phyloP scores from a whole-genome alignment of 2,113 vertebrate species.

The Athene cunicularia region DNA sequence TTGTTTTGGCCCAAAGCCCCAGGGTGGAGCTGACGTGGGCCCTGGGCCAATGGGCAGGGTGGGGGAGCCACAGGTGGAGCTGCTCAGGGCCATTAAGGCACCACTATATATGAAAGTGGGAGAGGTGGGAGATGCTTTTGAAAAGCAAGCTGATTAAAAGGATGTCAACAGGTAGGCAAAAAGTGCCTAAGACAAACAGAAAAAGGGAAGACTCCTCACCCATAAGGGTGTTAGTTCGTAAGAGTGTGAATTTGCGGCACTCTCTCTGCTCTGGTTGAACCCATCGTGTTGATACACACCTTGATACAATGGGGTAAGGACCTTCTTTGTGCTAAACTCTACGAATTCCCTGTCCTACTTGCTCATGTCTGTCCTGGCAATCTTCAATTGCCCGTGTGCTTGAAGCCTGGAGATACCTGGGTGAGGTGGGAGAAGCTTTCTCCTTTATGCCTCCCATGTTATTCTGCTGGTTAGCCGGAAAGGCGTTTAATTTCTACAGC shows the following conservation, averaged over 20 bases:
- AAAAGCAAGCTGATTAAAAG: rapidly evolving
- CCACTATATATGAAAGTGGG: neutral
- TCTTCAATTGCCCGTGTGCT: rapidly evolving
- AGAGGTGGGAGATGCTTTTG: rapidly evolving
- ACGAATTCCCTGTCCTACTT: neutral
- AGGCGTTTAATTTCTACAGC: neutral
- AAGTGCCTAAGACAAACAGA: neutral
- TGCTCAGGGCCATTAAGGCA: neutral
- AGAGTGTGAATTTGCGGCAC: rapidly evolving
- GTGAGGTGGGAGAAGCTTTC: neutral
- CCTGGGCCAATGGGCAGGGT: rapidly evolving
- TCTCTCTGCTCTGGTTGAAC: neutral
- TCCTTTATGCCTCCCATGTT: neutral
- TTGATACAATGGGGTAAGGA: neutral
- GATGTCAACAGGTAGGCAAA: rapidly evolving
- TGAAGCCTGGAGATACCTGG: neutral
- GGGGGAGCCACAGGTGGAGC: neutral
- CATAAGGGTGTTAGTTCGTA: neutral
- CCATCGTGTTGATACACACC: rapidly evolving
- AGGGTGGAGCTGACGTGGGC: rapidly evolving
- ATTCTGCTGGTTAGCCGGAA: neutral
- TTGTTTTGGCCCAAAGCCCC: neutral
- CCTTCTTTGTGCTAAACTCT: neutral
- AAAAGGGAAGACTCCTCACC: rapidly evolving
- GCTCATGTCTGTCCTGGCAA: rapidly evolving